Evolutionary conservation across 2,797 vertebrate species (phyloP), one percentile per base, ranked within the genome.

Genomic region (Pterois miles): DNA sequence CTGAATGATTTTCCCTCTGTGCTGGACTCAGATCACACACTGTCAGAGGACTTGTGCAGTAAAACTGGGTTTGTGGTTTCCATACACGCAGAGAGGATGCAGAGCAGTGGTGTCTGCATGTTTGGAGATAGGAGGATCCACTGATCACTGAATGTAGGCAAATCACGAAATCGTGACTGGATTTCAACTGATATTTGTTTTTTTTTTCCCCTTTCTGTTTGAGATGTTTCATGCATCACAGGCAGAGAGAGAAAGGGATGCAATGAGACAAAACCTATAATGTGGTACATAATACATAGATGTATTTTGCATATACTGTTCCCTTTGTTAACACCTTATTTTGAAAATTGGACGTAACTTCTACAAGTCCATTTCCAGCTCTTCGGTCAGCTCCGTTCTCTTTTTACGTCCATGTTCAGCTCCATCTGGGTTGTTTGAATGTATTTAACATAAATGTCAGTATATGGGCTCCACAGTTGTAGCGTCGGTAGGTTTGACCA

Each of bases 1-100:
- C 38, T 85, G 81, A 85, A 84, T 87, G 79, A 73, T 83, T 86
- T 83, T 81, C 53, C 54, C 54, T 76, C 52, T 82, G 59, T 71
- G 83, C 43, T 31, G 66, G 77, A 48, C 66, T 68, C 38, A 46
- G 74, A 79, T 76, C 82, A 25, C 83, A 83, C 67, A 68, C 75
- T 74, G 85, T 79, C 74, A 85, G 68, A 50, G 48, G 68, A 13
- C 33, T 70, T 50, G 5, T 7, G 9, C 60, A 70, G 65, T 48
- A 82, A 59, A 50, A 50, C 27, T 10, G 71, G 76, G 46, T 74
- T 38, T 75, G 65, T 40, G 12, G 59, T 48, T n/a, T n/a, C n/a
- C n/a, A n/a, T n/a, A n/a, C n/a, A n/a, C n/a, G n/a, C 46, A 67
- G 82, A 70, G 78, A 65, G 73, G 76, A 71, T 16, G 65, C 76